These are phyloP conservation scores for Thamnaconus septentrionalis DNA, from an alignment of 2,113 vertebrate species.

Conservation along the genomic window DNA sequence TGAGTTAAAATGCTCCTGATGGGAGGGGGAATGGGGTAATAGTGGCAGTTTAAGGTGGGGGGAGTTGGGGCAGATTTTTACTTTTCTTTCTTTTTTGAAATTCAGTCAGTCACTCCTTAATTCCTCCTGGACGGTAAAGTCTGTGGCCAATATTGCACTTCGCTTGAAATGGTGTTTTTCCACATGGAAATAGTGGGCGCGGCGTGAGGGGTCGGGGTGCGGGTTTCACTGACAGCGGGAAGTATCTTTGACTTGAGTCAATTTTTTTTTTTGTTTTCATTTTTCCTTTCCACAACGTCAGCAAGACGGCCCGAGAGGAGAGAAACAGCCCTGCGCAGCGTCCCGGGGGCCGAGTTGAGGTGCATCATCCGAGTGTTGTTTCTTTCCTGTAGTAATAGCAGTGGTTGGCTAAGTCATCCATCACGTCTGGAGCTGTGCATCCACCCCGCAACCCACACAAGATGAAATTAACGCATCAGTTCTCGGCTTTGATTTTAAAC, in stretches of 20 bases:
- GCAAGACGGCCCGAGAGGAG: conserved; percentile 48
- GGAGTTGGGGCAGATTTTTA: conserved; percentile 9
- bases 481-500: conserved; percentile 65
- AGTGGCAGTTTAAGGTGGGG: conserved; percentile 56
- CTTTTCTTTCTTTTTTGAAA: conserved; percentile 22
- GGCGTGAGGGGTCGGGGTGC: neutral
- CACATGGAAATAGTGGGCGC: conserved; percentile 21
- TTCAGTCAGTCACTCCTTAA: conserved; percentile 49
- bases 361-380: conserved; percentile 58
- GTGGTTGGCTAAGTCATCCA: conserved; percentile 59
- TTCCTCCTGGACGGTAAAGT: conserved; percentile 72
- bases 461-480: conserved; percentile 52
- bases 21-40: conserved; percentile 34
- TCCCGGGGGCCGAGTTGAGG: conserved; percentile 53
- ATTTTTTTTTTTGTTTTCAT: no score
- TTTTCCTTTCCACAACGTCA: conserved; percentile 38
- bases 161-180: conserved; percentile 65
- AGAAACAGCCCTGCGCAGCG: conserved; percentile 48
- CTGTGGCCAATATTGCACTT: conserved; percentile 80
- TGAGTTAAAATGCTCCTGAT: conserved; percentile 40
- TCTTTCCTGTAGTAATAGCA: conserved; percentile 66
- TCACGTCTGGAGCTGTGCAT: conserved; percentile 42
- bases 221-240: conserved; percentile 23
- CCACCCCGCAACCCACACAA: conserved; percentile 2
- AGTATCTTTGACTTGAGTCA: conserved; percentile 42